Percentiles rank a stretch among this genome's conserved stretches.
phyloP scores from a whole-genome alignment of 2,113 vertebrate genomes.

The Saccopteryx bilineata region DNA sequence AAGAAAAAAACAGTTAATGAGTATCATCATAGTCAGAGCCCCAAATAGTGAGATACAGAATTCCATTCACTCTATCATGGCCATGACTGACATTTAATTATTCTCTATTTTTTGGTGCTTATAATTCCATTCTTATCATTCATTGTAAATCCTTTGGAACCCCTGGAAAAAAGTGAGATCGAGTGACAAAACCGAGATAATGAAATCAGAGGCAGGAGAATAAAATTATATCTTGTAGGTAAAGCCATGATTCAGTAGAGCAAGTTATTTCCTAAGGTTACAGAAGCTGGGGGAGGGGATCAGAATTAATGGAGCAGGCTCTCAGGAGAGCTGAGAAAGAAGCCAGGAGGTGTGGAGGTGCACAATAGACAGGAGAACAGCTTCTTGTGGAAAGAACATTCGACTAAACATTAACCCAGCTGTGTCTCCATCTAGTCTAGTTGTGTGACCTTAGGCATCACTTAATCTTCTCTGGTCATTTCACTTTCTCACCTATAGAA shows the following conservation, averaged over 20 bases:
- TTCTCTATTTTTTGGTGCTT: conserved; percentile 89
- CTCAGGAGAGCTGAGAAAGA: conserved; percentile 77
- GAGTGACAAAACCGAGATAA: conserved; percentile 91
- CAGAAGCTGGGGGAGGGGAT: conserved; percentile 79
- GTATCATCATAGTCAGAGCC: conserved; percentile 83
- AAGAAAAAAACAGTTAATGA: conserved; percentile 86
- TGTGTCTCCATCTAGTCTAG: background rate
- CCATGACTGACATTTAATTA: conserved; percentile 92
- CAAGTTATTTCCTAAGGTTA: conserved; percentile 85
- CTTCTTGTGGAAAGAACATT: background rate
- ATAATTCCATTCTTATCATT: conserved; percentile 91
- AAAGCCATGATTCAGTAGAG: conserved; percentile 84
- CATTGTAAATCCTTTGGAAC: conserved; percentile 89
- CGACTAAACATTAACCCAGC: background rate
- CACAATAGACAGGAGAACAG: background rate
- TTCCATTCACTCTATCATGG: conserved; percentile 88
- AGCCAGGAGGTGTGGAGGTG: background rate
- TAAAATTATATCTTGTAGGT: conserved; percentile 90
- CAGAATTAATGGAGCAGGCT: conserved; percentile 80
- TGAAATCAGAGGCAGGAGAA: conserved; percentile 89
- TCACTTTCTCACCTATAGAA: conserved; percentile 20
- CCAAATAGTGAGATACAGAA: conserved; percentile 88
- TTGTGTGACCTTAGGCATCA: background rate
- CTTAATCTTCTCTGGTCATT: conserved; percentile 2
- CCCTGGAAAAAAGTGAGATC: conserved; percentile 88